Conservation (phyloP, 2,888 invertebrate genomes). For the Sisyra terminalis region DNA sequence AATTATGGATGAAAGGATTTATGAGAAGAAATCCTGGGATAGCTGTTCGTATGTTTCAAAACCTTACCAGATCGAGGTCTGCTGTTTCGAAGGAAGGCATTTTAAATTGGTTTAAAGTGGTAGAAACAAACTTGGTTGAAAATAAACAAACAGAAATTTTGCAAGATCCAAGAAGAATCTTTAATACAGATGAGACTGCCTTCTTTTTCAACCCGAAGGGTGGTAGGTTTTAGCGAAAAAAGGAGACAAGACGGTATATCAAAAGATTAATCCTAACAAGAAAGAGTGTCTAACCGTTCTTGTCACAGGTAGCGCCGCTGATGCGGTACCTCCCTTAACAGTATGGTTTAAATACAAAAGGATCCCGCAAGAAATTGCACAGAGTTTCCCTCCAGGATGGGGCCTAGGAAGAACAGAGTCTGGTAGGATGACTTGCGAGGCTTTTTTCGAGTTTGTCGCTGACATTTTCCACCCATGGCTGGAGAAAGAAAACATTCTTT, state of each 20-base stretch:
- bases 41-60: too few species aligned
- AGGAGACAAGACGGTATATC: conserved; percentile 16
- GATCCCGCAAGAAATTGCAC: conserved; percentile 15
- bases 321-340: conserved; percentile 13
- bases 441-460: too few species aligned
- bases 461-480: too few species aligned
- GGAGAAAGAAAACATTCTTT: too few species aligned
- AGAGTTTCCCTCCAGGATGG: conserved; percentile 20
- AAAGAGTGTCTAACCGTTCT: conserved; percentile 16
- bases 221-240: conserved; percentile 14
- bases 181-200: conserved; percentile 1
- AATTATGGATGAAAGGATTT: too few species aligned
- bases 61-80: too few species aligned
- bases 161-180: too few species aligned
- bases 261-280: conserved; percentile 14
- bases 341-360: conserved; percentile 18
- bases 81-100: too few species aligned
- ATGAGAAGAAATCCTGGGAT: too few species aligned
- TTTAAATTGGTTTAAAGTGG: too few species aligned
- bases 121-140: too few species aligned
- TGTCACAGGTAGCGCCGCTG: conserved; percentile 17
- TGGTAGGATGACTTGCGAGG: conserved; percentile 29
- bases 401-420: conserved; percentile 22
- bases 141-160: too few species aligned
- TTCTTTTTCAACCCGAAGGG: conserved; percentile 12